Evolutionary conservation across 2,797 vertebrate species (phyloP).

Genomic region (Urocyon cinereoargenteus): DNA sequence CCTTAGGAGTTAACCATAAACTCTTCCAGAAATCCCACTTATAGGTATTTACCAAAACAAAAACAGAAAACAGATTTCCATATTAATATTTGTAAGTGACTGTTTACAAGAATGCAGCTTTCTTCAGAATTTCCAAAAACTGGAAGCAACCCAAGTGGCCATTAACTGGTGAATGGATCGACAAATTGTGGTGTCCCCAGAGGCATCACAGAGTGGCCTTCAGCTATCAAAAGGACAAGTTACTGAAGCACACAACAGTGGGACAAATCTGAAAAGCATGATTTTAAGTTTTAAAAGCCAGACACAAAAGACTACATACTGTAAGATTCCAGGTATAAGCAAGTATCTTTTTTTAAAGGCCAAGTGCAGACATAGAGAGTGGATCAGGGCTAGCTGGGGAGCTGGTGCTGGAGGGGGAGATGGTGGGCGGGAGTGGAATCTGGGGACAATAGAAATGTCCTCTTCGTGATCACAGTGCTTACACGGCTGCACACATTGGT

Average conservation of each 20-base stretch:
- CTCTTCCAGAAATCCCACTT: neutral
- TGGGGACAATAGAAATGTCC: accelerated
- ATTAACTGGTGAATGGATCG: neutral
- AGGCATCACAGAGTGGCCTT: accelerated
- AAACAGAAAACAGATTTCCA: neutral
- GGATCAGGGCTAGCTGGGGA: neutral
- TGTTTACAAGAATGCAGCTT: neutral
- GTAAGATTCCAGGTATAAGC: neutral
- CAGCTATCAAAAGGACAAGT: neutral
- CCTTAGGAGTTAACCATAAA: neutral
- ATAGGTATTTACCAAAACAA: neutral
- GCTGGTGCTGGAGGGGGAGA: neutral
- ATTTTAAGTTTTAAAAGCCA: neutral
- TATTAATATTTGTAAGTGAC: neutral
- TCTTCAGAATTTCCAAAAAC: neutral
- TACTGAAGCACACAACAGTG: accelerated
- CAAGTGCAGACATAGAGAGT: neutral
- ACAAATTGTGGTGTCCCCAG: too few species aligned
- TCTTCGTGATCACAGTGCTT: neutral
- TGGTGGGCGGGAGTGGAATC: neutral
- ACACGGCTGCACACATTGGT: too few species aligned
- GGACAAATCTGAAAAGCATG: neutral
- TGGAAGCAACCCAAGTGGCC: neutral
- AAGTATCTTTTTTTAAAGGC: neutral
- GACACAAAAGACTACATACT: neutral